Evolutionary conservation across 2,113 vertebrate species (phyloP), one percentile per base, ranked within the genome.

Genomic region (Hypomesus transpacificus): DNA sequence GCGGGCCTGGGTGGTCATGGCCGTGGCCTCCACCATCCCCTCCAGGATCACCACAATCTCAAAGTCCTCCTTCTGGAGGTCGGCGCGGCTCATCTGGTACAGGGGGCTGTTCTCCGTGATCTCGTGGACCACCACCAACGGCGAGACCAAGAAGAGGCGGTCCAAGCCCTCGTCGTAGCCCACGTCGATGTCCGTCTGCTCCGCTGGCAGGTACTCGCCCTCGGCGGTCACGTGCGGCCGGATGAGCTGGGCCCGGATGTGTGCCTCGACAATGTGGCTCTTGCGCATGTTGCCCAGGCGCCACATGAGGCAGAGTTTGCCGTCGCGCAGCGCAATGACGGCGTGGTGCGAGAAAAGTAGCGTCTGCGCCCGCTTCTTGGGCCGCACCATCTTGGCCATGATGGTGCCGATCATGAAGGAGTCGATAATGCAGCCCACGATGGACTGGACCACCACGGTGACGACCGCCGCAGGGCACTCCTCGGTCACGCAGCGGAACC

Each of bases 391-490:
- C 90, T 97, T 98, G 89, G 96, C 95, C 95, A 97, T 97, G 81
- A 97, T 96, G 76, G 95, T 96, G 73, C 96, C 95, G 1, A 98
- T 97, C 95, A 97, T 97, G 88, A 97, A 96, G 81, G 95, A 95
- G 90, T 98, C 96, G 57, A 98, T 95, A 80, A 98, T 94, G 0
- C 95, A 97, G 78, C 90, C 91, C 70, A 89, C 80, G 3, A 91
- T 90, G 59, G 90, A 91, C 84, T 92, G 91, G 22, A 90, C 81
- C 61, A 92, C 91, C 72, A 92, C 89, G 1, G 88, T 89, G 67
- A 81, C 70, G 54, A 92, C 88, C 54, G 89, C 89, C 0, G 85
- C 69, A 0, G 89, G 89, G 67, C 91, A 91, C 79, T 92, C 89
- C 67, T 91, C 90, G 0, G 91, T 91, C 66, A 92, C 90, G 67